Evolutionary conservation across 1,140 invertebrate genomes (phyloP), one percentile per base, ranked within the genome.

Genomic region (Tenebrio molitor): DNA sequence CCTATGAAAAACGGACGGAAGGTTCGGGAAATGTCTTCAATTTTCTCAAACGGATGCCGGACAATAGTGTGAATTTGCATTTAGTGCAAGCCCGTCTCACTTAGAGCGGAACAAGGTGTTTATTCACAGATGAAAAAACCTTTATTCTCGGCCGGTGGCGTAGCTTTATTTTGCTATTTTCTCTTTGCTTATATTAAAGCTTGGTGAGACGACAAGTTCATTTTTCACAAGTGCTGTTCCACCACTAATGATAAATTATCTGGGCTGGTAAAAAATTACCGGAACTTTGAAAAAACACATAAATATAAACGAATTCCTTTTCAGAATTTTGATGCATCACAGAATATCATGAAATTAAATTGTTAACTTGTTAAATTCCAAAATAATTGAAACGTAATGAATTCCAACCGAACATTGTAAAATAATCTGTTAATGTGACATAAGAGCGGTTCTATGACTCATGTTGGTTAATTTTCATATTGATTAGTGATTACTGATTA

Each of bases 51-150:
- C 50, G 50, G 50, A 58, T 58, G 50, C 50, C 29, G 66, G 46
- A 68, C 42, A 68, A 68, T 68, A 50, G 33, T 50, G 42, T 19
- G 42, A 50, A 68, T 50, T 68, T 44, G 42, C 21, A 65, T 65
- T 42, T 39, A 50, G 25, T 68, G 42, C 42, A 50, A 29, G 42
- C 66, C 25, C 66, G 29, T 29, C 66, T 50, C 29, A 50, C 23
- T 50, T 33, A 68, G 46, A 68, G 42, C 25, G 46, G 64, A 68
- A 68, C 66, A 58, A 58, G 50, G 50, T 58, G 50, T 58, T 58
- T 58, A 58, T 29, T 58, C 50, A 29, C 21, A 58, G 50, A 58
- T 58, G 23, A 58, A 58, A 50, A 58, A 58, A 58, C 44, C 44
- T 50, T 50, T 50, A 50, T 50, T 50, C 44, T 50, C 44, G 15